Conservation (phyloP, 1,140 invertebrate species). For the Ylistrum balloti region DNA sequence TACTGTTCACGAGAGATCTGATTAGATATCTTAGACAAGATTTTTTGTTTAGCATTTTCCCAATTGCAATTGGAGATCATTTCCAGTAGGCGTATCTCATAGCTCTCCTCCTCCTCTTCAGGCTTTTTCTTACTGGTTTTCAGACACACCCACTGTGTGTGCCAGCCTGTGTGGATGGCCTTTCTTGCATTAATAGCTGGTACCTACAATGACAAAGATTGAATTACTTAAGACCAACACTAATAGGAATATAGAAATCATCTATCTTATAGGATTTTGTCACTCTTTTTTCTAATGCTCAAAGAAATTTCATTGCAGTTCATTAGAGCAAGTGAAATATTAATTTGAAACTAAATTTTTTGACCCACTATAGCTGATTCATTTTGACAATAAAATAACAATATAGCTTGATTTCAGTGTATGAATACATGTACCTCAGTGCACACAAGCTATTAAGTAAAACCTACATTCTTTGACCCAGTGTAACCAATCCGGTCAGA, state of each 20-base stretch:
- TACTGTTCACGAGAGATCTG: slow-evolving; percentile 63
- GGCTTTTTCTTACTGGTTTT: slow-evolving; percentile 67
- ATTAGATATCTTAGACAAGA: slow-evolving; percentile 72
- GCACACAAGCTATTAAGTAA: background rate
- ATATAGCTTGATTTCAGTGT: no score
- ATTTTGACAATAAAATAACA: no score
- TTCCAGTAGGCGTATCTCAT: slow-evolving; percentile 69
- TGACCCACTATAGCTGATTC: no score
- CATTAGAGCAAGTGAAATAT: no score
- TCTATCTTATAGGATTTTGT: no score
- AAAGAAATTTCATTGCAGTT: no score
- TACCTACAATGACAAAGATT: background rate
- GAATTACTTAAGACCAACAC: no score
- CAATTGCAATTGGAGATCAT: slow-evolving; percentile 78
- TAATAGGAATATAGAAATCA: no score
- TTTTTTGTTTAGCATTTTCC: slow-evolving; percentile 71
- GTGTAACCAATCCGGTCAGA: background rate
- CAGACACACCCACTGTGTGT: slow-evolving; percentile 77
- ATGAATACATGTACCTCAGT: no score
- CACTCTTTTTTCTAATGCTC: no score
- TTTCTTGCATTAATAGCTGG: background rate
- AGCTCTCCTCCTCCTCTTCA: slow-evolving; percentile 52
- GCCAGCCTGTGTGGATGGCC: slow-evolving; percentile 63
- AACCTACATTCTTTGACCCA: background rate
- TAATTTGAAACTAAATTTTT: no score